These are phyloP conservation scores for Chanos chanos DNA, from an alignment of 2,797 vertebrate genomes.

Conservation along the genomic window DNA sequence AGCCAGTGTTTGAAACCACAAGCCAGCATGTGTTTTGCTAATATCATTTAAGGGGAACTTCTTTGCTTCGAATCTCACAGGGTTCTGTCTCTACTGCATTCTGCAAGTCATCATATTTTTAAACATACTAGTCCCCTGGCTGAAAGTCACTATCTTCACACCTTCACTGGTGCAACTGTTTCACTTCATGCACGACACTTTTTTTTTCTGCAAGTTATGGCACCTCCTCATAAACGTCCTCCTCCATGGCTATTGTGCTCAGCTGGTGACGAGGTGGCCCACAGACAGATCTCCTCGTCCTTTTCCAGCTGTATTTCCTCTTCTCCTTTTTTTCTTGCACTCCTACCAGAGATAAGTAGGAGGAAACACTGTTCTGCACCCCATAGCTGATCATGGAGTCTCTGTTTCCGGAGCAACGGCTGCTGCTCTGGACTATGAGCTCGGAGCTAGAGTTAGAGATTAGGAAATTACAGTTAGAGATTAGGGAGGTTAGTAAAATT, in stretches of 20 bases:
- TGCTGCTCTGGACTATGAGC: constrained; percentile 43
- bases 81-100: no score
- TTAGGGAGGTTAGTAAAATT: not conserved
- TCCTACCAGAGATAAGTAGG: constrained; percentile 72
- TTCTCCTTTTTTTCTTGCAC: constrained; percentile 39
- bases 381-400: constrained; percentile 77
- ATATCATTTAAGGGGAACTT: no score
- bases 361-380: constrained; percentile 74
- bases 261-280: constrained; percentile 37
- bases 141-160: no score
- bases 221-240: constrained; percentile 28
- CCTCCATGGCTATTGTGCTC: constrained; percentile 22
- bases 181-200: no score
- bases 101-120: no score
- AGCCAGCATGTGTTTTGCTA: no score
- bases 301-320: constrained; percentile 47
- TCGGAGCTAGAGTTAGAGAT: constrained; percentile 56
- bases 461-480: not conserved
- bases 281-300: constrained; percentile 64
- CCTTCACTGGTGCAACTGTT: no score
- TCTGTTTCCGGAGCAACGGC: constrained; percentile 45
- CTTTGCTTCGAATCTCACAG: no score
- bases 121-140: no score
- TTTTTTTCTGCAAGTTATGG: not conserved
- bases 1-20: no score